These are phyloP conservation scores for Habropoda laboriosa DNA, from an alignment of 1,140 invertebrate species.

Conservation along the genomic window DNA sequence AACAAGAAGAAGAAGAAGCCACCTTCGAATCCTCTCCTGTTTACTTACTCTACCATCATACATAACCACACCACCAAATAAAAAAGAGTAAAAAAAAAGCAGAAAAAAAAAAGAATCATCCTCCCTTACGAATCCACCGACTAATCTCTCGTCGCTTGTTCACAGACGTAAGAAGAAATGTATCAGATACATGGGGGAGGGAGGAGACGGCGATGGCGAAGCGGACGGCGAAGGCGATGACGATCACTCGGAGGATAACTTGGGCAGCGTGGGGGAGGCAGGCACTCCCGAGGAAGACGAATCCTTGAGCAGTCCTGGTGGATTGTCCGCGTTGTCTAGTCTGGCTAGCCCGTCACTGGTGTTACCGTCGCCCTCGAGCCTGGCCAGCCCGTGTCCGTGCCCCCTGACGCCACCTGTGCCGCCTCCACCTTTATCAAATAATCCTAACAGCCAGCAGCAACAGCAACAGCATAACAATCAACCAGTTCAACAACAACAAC, in stretches of 20 bases:
- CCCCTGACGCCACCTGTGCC: slow-evolving; percentile 81
- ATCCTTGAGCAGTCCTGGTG: slow-evolving; percentile 90
- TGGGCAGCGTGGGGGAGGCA: slow-evolving; percentile 89
- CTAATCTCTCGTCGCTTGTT: slow-evolving; percentile 54
- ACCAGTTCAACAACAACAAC: slow-evolving; percentile 71
- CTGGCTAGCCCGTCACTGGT: slow-evolving; percentile 89
- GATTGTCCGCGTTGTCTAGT: slow-evolving; percentile 89
- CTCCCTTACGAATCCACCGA: background rate
- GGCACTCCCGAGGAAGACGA: slow-evolving; percentile 87
- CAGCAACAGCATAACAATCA: no score
- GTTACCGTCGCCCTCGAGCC: slow-evolving; percentile 85
- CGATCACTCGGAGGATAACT: slow-evolving; percentile 90
- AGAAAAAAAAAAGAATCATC: no score
- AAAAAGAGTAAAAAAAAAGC: no score
- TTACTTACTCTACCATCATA: slow-evolving; percentile 15
- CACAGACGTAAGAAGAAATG: slow-evolving; percentile 99
- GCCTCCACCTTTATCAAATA: slow-evolving; percentile 74
- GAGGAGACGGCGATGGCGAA: slow-evolving; percentile 87
- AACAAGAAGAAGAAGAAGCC: background rate
- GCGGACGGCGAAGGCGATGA: slow-evolving; percentile 85
- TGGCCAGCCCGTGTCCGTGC: slow-evolving; percentile 85
- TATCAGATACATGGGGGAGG: slow-evolving; percentile 93
- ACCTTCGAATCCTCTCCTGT: background rate
- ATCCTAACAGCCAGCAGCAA: slow-evolving; percentile 69
- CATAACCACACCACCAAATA: no score